Evolutionary conservation across 1,140 invertebrate species (phyloP), one percentile per base, ranked within the genome.

Genomic region (Dufourea novaeangliae): DNA sequence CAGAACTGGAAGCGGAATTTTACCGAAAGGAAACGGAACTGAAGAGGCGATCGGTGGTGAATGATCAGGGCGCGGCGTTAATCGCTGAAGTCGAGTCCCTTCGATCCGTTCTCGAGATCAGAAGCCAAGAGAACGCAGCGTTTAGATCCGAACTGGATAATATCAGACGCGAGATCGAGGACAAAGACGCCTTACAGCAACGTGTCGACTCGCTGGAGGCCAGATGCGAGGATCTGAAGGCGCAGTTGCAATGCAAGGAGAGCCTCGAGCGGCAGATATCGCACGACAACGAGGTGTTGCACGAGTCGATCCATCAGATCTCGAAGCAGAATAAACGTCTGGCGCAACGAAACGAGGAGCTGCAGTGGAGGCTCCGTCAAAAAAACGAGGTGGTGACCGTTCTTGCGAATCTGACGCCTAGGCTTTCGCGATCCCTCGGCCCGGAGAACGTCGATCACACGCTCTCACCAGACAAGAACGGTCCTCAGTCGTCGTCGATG

Each of bases 301-400:
- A 95, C n/a, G 95, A 96, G 64, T 94, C 93, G 1, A 94, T 95
- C 50, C 95, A 95, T 41, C 93, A 96, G 32, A 95, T 97, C 87
- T 92, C 93, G 0, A 96, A 96, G 81, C 96, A 96, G 62, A 96
- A 96, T 73, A 95, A 96, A 67, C 93, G 96, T 14, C 89, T 98
- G 6, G 94, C 94, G 0, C 95, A 96, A 84, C 94, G 96, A 84
- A 98, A 97, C 88, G 97, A 98, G 92, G 96, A 98, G 91, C 92
- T 98, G 2, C 94, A 96, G 85, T 98, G 96, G 94, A 96, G 96
- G 88, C 93, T 98, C 63, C 94, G 96, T 85, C 95, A 96, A 82
- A 96, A 96, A 86, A 95, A 94, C 41, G 95, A 96, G 86, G 94
- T 96, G 11, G 92, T 94, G 20, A 94, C 89, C 70, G 93, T 90